These are phyloP conservation scores for Electrona antarctica DNA, from an alignment of 2,113 vertebrate species.

Conservation along the genomic window DNA sequence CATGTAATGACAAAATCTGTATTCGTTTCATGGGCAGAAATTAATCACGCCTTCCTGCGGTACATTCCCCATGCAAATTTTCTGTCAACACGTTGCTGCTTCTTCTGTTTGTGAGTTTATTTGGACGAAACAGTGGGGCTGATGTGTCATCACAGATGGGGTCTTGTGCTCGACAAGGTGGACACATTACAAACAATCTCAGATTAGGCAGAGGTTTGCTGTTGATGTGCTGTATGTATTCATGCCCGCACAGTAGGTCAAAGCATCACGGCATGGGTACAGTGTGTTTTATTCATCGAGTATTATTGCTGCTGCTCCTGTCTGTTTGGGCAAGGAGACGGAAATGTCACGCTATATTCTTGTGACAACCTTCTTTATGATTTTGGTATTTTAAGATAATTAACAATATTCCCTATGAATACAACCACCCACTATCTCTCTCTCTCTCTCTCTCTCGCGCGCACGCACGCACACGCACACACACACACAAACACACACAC, in stretches of 20 bases:
- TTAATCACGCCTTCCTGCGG: constrained; percentile 71
- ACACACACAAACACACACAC: neutral
- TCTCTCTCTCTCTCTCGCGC: too few species aligned
- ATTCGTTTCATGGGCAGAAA: constrained; percentile 78
- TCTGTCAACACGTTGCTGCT: constrained; percentile 50
- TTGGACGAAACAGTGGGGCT: constrained; percentile 69
- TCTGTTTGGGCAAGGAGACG: constrained; percentile 30
- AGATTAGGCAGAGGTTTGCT: constrained; percentile 62
- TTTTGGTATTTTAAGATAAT: constrained; percentile 49
- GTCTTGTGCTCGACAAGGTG: constrained; percentile 63
- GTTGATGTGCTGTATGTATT: constrained; percentile 77
- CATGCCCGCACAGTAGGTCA: constrained; percentile 65
- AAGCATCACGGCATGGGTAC: constrained; percentile 59
- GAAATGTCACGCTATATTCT: constrained; percentile 64
- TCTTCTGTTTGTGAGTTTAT: constrained; percentile 70
- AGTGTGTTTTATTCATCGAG: constrained; percentile 63
- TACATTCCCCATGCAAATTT: constrained; percentile 76
- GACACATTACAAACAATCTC: constrained; percentile 66
- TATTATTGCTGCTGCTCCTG: constrained; percentile 13
- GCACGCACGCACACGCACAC: neutral
- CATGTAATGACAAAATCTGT: constrained; percentile 81
- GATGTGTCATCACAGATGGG: constrained; percentile 79
- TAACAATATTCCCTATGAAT: constrained; percentile 1
- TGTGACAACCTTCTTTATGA: constrained; percentile 32
- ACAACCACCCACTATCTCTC: neutral